These are phyloP conservation scores for Vulpes lagopus DNA, from an alignment of 2,113 vertebrate species.

Conservation along the genomic window DNA sequence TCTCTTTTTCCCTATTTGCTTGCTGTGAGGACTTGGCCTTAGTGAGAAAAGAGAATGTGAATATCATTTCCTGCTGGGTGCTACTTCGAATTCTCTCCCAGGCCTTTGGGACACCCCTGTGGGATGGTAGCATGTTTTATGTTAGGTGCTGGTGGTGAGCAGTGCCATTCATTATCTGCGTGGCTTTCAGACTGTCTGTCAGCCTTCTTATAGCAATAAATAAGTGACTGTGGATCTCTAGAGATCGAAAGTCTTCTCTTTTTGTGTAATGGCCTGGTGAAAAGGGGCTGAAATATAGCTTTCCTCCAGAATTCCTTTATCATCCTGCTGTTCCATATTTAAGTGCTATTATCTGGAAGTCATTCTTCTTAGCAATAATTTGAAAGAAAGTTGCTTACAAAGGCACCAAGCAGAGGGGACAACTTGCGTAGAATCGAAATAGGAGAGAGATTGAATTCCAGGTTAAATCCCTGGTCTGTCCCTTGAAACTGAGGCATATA, in stretches of 20 bases:
- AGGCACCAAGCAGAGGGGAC: conserved; percentile 74
- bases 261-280: conserved; percentile 47
- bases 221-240: conserved; percentile 47
- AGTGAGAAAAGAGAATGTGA: neutral
- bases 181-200: conserved; percentile 63
- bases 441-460: conserved; percentile 70
- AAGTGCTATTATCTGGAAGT: conserved; percentile 79
- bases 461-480: conserved; percentile 79
- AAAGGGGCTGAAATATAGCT: conserved; percentile 63
- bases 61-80: conserved; percentile 14
- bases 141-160: conserved; percentile 57
- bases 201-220: conserved; percentile 47
- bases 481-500: conserved; percentile 82
- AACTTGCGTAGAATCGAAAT: conserved; percentile 79
- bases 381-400: conserved; percentile 84
- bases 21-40: neutral
- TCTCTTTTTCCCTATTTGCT: neutral
- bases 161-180: neutral
- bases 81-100: neutral
- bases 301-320: conserved; percentile 65
- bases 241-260: conserved; percentile 59
- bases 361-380: conserved; percentile 67
- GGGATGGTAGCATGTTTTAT: conserved; percentile 5
- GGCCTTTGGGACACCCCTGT: neutral
- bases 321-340: conserved; percentile 76